Evolutionary conservation across 2,797 vertebrate species (phyloP).

Genomic region (Rhyacichthys aspro): DNA sequence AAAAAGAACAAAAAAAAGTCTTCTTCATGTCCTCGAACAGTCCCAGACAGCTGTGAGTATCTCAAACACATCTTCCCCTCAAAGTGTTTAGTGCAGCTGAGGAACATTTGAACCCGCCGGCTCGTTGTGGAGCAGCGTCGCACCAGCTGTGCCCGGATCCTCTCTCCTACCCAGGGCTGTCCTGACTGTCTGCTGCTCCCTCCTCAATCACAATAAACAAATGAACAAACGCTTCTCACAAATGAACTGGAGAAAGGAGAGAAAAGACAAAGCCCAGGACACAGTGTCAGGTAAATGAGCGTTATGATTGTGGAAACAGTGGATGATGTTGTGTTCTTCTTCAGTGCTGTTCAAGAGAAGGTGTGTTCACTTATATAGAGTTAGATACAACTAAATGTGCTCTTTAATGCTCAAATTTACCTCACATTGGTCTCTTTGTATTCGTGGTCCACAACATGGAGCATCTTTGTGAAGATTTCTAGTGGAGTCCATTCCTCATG

Average conservation of each 20-base stretch:
- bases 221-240: constrained; percentile 53
- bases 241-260: constrained; percentile 44
- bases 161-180: constrained; percentile 42
- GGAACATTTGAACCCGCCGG: constrained; percentile 53
- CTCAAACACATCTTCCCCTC: constrained; percentile 27
- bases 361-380: no score
- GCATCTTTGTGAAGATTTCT: no score
- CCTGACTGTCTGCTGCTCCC: constrained; percentile 27
- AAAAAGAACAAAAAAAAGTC: constrained; percentile 12
- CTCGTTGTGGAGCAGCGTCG: constrained; percentile 48
- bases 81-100: constrained; percentile 17
- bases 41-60: constrained; percentile 23
- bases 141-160: constrained; percentile 63
- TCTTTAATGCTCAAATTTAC: no score
- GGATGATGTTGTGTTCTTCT: constrained; percentile 21
- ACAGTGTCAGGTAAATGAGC: constrained; percentile 54
- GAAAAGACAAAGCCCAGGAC: constrained; percentile 22
- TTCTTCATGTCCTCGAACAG: constrained; percentile 34
- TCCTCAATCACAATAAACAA: constrained; percentile 64
- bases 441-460: no score
- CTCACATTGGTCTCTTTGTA: no score
- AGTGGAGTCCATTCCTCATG: no score
- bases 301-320: constrained; percentile 53
- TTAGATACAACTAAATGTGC: no score
- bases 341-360: constrained; percentile 24